These are phyloP conservation scores for Heliothis subflexa DNA, from an alignment of 1,140 invertebrate genomes.

Conservation along the genomic window DNA sequence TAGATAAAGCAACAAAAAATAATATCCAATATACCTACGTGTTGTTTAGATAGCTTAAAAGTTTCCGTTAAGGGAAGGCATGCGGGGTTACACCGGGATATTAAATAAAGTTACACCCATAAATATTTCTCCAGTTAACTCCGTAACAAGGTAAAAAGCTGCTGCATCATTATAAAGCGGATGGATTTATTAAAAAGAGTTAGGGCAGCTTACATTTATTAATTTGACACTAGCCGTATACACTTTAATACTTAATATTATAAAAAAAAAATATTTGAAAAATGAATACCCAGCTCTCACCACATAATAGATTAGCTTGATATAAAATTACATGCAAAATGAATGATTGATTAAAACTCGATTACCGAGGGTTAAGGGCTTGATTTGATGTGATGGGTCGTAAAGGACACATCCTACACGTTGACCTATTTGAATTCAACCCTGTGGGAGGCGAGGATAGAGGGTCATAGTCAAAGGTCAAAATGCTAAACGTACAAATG, in stretches of 20 bases:
- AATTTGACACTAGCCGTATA: constrained; percentile 22
- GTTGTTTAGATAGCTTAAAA: constrained; percentile 71
- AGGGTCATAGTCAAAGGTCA: too few species aligned
- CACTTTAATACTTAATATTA: background rate
- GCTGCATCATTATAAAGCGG: constrained; percentile 41
- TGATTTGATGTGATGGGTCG: background rate
- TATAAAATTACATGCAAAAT: background rate
- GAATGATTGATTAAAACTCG: background rate
- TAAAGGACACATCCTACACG: background rate
- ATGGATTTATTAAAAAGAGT: constrained; percentile 47
- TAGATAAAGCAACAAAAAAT: background rate
- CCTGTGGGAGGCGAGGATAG: too few species aligned
- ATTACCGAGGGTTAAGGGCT: background rate
- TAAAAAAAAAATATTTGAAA: background rate
- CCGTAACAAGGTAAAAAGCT: constrained; percentile 63
- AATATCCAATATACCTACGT: constrained; percentile 21
- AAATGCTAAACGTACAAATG: too few species aligned
- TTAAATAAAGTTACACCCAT: constrained; percentile 87
- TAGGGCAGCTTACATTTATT: constrained; percentile 24
- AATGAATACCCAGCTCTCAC: background rate
- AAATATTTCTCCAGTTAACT: constrained; percentile 86
- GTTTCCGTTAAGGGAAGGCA: constrained; percentile 60
- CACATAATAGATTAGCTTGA: background rate
- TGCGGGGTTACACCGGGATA: constrained; percentile 66
- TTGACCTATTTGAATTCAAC: too few species aligned